Base-by-base conservation (phyloP, 2,113 vertebrate genomes). In the Orycteropus afer region DNA sequence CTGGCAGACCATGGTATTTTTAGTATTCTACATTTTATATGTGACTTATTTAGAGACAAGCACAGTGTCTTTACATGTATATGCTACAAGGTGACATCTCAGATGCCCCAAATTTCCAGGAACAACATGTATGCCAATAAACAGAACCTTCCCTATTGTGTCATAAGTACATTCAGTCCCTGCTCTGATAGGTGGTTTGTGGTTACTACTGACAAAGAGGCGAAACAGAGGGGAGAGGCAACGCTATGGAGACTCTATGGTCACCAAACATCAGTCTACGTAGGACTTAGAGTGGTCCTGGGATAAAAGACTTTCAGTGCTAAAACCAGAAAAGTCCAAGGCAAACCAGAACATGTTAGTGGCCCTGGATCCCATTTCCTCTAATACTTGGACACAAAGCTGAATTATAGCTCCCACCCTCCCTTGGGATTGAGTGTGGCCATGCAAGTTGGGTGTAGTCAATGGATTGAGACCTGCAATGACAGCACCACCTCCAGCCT, bases 11-110 rank as follows among this genome's bases (percentile, higher is more conserved):
- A n/a, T n/a, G n/a, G n/a, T n/a, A n/a, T n/a, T n/a, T n/a, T n/a
- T n/a, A n/a, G n/a, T n/a, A n/a, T n/a, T n/a, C n/a, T n/a, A n/a
- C 17, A 15, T 92, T 89, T 77, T 79, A 29, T 40, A 78, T 18
- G 18, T 18, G 49, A 51, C 67, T 91, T 47, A 23, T 15, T 22
- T 55, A 55, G 47, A 27, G 29, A 49, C 65, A 47, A 22, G 51
- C 67, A 63, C 5, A 1, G 12, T 77, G 45, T 55, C 25, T 73
- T 76, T 29, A 15, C 65, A 65, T 85, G 51, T 55, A 32, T 79
- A 0, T 86, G 25, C 63, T 80, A 5, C 32, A 88, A 73, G 17
- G 3, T 74, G 63, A 8, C 8, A 11, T 87, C 90, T 67, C 63
- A 47, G 10, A 7, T 18, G 12, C 55, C 23, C 47, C 37, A 40